Percentiles rank a stretch among this genome's conserved stretches.
phyloP scores from a whole-genome alignment of 2,113 vertebrate species.

The Cebus imitator region DNA sequence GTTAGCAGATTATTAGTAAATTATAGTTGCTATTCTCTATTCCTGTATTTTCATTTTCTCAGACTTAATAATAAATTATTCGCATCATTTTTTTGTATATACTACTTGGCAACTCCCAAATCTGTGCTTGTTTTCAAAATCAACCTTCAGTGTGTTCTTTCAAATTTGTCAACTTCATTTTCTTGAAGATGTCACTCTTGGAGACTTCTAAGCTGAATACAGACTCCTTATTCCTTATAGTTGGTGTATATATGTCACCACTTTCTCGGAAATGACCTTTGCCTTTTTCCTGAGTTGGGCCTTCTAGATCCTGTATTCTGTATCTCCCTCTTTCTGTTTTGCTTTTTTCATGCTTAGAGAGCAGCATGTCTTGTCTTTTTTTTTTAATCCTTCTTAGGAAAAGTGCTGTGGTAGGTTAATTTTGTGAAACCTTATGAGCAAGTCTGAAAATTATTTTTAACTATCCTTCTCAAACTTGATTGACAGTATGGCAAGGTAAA shows the following conservation, averaged over 20 bases:
- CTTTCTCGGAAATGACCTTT: neutral
- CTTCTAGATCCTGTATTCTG: neutral
- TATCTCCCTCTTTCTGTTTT: neutral
- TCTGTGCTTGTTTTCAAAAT: constrained; percentile 10
- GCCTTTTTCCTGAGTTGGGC: neutral
- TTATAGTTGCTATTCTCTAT: neutral
- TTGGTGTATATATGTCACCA: neutral
- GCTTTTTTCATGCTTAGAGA: neutral
- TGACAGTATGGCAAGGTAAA: neutral
- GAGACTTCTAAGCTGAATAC: neutral
- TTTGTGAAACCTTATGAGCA: constrained; percentile 24
- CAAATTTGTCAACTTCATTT: neutral
- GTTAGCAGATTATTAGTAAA: constrained; percentile 1
- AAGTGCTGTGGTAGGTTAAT: neutral
- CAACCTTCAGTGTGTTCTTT: neutral
- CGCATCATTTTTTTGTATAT: neutral
- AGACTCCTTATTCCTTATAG: neutral
- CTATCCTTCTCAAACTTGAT: neutral
- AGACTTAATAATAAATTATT: constrained; percentile 15
- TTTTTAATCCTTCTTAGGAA: neutral
- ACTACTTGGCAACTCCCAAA: neutral
- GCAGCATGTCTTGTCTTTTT: neutral
- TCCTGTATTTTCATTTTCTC: constrained; percentile 34
- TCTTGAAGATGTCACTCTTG: neutral
- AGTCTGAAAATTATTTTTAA: constrained; percentile 40